Evolutionary conservation across 2,113 vertebrate genomes (phyloP), one percentile per base, ranked within the genome.

Genomic region (Oncorhynchus kisutch): DNA sequence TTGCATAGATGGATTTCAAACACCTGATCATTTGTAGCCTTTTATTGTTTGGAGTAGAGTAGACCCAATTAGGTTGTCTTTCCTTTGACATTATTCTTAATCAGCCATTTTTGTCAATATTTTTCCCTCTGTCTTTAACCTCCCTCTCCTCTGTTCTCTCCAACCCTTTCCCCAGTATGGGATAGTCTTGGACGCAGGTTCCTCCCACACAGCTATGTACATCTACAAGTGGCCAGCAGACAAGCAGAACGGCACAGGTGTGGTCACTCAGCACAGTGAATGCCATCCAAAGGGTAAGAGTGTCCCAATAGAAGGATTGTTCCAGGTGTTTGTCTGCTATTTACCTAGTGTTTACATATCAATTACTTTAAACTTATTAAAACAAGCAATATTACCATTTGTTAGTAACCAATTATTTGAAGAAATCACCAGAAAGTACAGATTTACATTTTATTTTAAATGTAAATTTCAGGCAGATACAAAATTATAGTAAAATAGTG

Each of bases 111-210:
- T 54, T 54, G 3, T 14, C 16, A 54, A 45, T 45, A 18, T 54
- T 18, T 18, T 16, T 5, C 4, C 12, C 16, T 18, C 16, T 54
- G 13, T 54, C 51, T 54, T 4, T 4, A 65, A 45, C 39, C 9
- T 45, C 8, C 39, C 39, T 64, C 6, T 11, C 24, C 62, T 64
- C n/a, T 64, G 12, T n/a, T 29, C 67, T 22, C 39, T 13, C 31
- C 11, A 3, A 22, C 39, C 39, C 20, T 70, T n/a, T 67, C 66
- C 66, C 18, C 79, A 98, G 97, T 96, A 95, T 0, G 96, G 97
- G 3, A 91, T 98, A 2, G 96, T 98, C 77, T 85, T 98, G 8
- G 97, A 98, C 0, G 96, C 97, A 0, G 96, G 96, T 65, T 97
- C 96, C 70, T 97, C 95, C 0, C 96, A 98, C 90, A 97, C 96